Percentiles rank a stretch among this genome's conserved stretches.
These are phyloP conservation scores for Hyles lineata DNA, from an alignment of 2,888 invertebrate genomes.

Conservation along the genomic window DNA sequence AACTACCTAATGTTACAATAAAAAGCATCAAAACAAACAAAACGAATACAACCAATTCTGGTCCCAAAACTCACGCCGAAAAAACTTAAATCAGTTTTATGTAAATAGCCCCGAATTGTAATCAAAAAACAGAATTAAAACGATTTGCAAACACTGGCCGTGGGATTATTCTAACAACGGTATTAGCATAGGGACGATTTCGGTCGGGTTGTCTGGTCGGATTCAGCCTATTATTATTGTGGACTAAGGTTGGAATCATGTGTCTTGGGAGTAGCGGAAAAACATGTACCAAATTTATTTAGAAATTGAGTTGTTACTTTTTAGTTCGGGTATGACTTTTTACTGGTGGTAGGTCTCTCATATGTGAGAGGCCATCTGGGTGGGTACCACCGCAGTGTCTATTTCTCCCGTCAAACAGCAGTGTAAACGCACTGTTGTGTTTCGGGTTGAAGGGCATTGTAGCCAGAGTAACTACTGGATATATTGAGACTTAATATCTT, in stretches of 20 bases:
- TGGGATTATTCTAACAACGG: slow-evolving; percentile 5
- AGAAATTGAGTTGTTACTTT: too few relatives aligned
- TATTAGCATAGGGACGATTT: slow-evolving; percentile 18
- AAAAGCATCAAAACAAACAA: not conserved
- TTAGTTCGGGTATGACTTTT: too few relatives aligned
- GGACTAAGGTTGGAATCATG: not conserved
- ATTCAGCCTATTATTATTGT: not conserved
- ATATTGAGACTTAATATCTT: too few relatives aligned
- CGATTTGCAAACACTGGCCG: slow-evolving; percentile 12
- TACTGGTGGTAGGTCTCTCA: too few relatives aligned
- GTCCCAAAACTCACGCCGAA: not conserved
- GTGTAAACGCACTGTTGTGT: too few relatives aligned
- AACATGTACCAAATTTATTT: too few relatives aligned
- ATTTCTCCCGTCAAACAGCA: too few relatives aligned
- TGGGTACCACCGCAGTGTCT: too few relatives aligned
- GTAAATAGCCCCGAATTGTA: slow-evolving; percentile 9
- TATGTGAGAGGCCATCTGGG: too few relatives aligned
- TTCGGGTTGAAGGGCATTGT: too few relatives aligned
- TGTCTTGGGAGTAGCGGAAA: not conserved
- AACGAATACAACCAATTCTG: slow-evolving; percentile 8
- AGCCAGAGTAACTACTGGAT: too few relatives aligned
- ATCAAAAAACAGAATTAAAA: slow-evolving; percentile 19
- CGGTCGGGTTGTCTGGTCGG: not conserved
- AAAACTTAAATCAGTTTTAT: slow-evolving; percentile 2
- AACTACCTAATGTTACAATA: not conserved